Conservation (phyloP, 2,888 invertebrate species). For the Paralinhomoeus sp. region DNA sequence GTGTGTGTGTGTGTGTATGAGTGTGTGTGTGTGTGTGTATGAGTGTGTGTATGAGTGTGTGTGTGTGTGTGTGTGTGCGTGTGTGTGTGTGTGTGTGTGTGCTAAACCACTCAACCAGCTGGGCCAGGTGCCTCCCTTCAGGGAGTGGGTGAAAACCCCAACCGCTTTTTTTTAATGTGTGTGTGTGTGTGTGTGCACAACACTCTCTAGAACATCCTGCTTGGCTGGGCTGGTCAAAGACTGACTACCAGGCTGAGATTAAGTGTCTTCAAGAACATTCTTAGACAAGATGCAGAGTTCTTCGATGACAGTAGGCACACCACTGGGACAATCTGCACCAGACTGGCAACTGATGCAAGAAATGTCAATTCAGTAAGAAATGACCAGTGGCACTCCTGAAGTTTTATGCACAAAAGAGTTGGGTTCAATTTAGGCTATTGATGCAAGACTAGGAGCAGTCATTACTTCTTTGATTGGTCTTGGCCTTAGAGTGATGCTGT, state of each 20-base stretch:
- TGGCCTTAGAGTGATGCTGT: conserved; percentile 23
- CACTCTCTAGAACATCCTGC: conserved; percentile 19
- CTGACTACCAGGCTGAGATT: conserved; percentile 27
- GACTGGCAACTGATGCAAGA: conserved; percentile 30
- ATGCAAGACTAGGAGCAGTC: conserved; percentile 20
- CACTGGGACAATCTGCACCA: conserved; percentile 26
- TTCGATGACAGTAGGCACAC: conserved; percentile 28
- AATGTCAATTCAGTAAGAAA: conserved; percentile 26
- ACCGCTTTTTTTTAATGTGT: too few relatives aligned
- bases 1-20: too few relatives aligned
- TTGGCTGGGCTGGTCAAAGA: conserved; percentile 24
- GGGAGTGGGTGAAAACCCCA: too few relatives aligned
- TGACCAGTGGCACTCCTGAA: too few relatives aligned
- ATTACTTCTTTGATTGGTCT: conserved; percentile 23
- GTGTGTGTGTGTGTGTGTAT: too few relatives aligned
- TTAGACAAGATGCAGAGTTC: conserved; percentile 29
- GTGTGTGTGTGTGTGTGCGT: too few relatives aligned
- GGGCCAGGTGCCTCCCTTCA: too few relatives aligned
- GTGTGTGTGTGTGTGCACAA: too few relatives aligned
- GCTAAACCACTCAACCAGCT: too few relatives aligned
- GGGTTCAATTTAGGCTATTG: conserved; percentile 28
- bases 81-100: too few relatives aligned
- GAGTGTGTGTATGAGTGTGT: too few relatives aligned
- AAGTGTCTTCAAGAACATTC: conserved; percentile 26
- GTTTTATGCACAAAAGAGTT: too few relatives aligned